Conservation (phyloP, 2,113 vertebrate genomes). For the Rhabdomys dilectus region DNA sequence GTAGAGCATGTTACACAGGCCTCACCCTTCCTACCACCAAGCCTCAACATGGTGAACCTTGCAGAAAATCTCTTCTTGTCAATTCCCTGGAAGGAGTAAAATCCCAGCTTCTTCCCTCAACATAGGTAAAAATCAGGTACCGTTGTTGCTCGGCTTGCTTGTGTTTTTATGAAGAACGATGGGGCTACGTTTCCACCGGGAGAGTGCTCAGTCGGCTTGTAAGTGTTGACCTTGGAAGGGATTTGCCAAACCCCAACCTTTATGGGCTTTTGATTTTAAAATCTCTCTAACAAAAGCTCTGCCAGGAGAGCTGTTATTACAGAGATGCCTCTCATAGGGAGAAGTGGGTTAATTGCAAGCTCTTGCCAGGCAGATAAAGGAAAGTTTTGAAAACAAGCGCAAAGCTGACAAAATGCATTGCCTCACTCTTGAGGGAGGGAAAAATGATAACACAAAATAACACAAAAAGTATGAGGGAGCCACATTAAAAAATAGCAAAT, state of each 20-base stretch:
- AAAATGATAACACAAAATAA: neutral
- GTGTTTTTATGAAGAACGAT: conserved; percentile 64
- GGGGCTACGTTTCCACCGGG: conserved; percentile 72
- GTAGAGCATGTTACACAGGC: conserved; percentile 74
- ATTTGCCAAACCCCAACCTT: conserved; percentile 88
- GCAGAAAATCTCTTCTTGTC: conserved; percentile 79
- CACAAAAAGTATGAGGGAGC: conserved; percentile 74
- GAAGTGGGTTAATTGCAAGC: conserved; percentile 90
- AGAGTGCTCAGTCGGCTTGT: conserved; percentile 82
- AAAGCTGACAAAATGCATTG: conserved; percentile 86
- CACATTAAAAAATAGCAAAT: conserved; percentile 86
- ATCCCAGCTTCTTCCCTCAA: conserved; percentile 62
- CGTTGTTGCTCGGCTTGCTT: neutral
- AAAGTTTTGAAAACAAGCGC: conserved; percentile 87
- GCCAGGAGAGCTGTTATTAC: conserved; percentile 89
- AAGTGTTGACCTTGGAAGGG: conserved; percentile 88
- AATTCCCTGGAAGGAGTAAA: conserved; percentile 58
- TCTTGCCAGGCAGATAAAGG: conserved; percentile 88
- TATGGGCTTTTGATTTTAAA: conserved; percentile 88
- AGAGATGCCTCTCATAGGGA: conserved; percentile 87
- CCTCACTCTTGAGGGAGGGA: conserved; percentile 78
- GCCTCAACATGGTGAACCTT: conserved; percentile 81
- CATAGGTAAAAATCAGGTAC: conserved; percentile 69
- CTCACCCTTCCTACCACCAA: conserved; percentile 81
- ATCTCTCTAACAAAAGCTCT: conserved; percentile 89